Evolutionary conservation across 2,888 invertebrate species (phyloP), one percentile per base, ranked within the genome.

Genomic region (Philereme transversata): DNA sequence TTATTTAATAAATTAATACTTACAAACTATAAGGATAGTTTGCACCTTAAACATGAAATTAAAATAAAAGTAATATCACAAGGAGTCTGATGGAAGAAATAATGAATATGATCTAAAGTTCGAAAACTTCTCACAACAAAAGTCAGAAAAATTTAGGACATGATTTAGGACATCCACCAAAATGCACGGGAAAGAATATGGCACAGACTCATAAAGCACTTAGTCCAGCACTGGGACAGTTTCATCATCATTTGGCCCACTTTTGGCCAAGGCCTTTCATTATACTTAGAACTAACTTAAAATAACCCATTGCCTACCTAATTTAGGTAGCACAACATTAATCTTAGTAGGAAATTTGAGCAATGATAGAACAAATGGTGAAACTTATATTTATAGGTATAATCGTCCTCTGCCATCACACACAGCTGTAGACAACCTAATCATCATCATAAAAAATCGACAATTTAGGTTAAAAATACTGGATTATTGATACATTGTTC

Each of bases 11-110:
- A 57, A 54, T 59, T 64, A 67, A 60, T 66, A 64, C 62, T 67
- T 65, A 62, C 61, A 62, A 53, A 62, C 8, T 50, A 49, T 57
- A 52, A 40, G 62, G 57, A 61, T 57, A 38, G 49, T 57, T 59
- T 54, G 34, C 36, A 57, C 51, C 45, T 51, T 51, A 40, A 40
- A 57, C 40, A 47, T 7, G 11, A 57, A 61, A 60, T 57, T 69
- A 64, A 62, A 60, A 63, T 72, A 74, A 60, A 55, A 70, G 55
- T 79, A 79, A 72, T 81, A 79, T 81, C 80, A 81, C 80, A 79
- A 56, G 51, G 55, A 51, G 48, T 38, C 54, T 51, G 58, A 41
- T 46, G 40, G 9, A 43, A 51, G 11, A 41, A 5, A 36, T 10
- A 11, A 49, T 11, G 11, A 49, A 49, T 4, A 38, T 10, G 38